A percentile compares a stretch with the other conserved stretches of the same genome.
Evolutionary conservation across 2,888 invertebrate species (phyloP).

Genomic region (Cryptus viduatorius): DNA sequence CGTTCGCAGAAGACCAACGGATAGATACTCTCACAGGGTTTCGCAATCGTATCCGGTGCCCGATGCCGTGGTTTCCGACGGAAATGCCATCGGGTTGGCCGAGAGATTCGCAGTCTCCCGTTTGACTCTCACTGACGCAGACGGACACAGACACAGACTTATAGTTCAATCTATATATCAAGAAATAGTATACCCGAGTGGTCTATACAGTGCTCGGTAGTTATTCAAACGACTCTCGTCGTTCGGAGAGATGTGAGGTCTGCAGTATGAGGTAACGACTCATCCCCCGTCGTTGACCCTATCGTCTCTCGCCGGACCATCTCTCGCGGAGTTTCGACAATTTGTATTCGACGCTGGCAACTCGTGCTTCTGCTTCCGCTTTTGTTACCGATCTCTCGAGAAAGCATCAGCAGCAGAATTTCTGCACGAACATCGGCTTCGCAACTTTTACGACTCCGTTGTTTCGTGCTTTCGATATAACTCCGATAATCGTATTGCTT

Average conservation of each 20-base stretch:
- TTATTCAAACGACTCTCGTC: slow-evolving; percentile 66
- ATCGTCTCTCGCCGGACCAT: slow-evolving; percentile 49
- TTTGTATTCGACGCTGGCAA: slow-evolving; percentile 58
- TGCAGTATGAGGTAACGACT: slow-evolving; percentile 37
- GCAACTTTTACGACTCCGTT: slow-evolving; percentile 30
- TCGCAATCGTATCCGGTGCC: slow-evolving; percentile 63
- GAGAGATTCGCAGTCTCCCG: slow-evolving; percentile 56
- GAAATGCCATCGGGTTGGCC: slow-evolving; percentile 62
- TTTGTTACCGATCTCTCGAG: slow-evolving; percentile 8
- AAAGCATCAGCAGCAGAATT: slow-evolving; percentile 6
- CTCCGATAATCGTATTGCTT: slow-evolving; percentile 21
- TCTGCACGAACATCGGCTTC: neutral
- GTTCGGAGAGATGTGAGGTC: slow-evolving; percentile 52
- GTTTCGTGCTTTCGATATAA: slow-evolving; percentile 22
- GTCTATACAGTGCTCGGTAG: slow-evolving; percentile 32
- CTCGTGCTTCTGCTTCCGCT: slow-evolving; percentile 5
- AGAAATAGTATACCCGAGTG: slow-evolving; percentile 39
- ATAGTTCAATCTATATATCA: slow-evolving; percentile 20
- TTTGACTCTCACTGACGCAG: slow-evolving; percentile 18
- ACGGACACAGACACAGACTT: neutral
- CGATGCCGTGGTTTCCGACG: slow-evolving; percentile 61
- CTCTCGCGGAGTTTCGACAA: slow-evolving; percentile 50
- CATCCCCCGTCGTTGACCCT: slow-evolving; percentile 58
- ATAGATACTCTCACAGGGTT: slow-evolving; percentile 33
- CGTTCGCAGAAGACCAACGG: slow-evolving; percentile 48